Conservation (phyloP, 2,888 invertebrate species). For the Drosophila niveifrons region DNA sequence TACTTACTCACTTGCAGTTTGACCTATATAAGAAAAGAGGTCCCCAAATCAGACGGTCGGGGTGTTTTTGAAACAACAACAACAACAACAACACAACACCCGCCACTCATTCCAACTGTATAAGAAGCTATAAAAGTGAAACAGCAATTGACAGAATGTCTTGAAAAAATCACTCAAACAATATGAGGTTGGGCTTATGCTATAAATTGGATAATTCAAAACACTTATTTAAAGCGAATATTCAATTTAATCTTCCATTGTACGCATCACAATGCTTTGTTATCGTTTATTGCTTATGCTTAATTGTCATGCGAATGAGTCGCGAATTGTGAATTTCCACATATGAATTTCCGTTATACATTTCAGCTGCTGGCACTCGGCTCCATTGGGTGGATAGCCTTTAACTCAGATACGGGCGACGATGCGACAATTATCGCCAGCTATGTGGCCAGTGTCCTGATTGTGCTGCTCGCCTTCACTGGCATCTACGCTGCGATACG, state of each 20-base stretch:
- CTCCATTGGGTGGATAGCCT: conserved; percentile 70
- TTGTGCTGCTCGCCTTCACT: conserved; percentile 87
- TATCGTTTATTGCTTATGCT: conserved; percentile 22
- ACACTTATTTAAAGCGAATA: conserved; percentile 30
- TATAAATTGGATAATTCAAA: conserved; percentile 30
- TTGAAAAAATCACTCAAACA: conserved; percentile 12
- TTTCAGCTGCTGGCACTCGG: conserved; percentile 75
- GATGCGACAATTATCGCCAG: conserved; percentile 66
- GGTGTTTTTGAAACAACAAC: conserved; percentile 39
- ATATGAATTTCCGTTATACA: conserved; percentile 28
- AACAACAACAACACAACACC: neutral
- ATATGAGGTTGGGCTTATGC: conserved; percentile 1
- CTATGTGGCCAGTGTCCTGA: conserved; percentile 67
- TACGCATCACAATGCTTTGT: conserved; percentile 24
- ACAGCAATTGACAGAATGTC: conserved; percentile 34
- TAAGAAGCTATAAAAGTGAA: conserved; percentile 26
- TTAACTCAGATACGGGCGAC: conserved; percentile 64
- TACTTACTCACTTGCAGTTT: conserved; percentile 53
- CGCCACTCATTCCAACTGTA: conserved; percentile 12
- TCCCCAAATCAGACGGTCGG: conserved; percentile 21
- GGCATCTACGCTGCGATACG: conserved; percentile 95
- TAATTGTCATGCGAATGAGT: conserved; percentile 36
- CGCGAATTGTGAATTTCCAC: conserved; percentile 2
- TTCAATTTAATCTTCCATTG: conserved; percentile 6
- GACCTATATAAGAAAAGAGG: conserved; percentile 64